These are phyloP conservation scores for Ammospiza caudacuta DNA, from an alignment of 2,113 vertebrate species.

Conservation along the genomic window DNA sequence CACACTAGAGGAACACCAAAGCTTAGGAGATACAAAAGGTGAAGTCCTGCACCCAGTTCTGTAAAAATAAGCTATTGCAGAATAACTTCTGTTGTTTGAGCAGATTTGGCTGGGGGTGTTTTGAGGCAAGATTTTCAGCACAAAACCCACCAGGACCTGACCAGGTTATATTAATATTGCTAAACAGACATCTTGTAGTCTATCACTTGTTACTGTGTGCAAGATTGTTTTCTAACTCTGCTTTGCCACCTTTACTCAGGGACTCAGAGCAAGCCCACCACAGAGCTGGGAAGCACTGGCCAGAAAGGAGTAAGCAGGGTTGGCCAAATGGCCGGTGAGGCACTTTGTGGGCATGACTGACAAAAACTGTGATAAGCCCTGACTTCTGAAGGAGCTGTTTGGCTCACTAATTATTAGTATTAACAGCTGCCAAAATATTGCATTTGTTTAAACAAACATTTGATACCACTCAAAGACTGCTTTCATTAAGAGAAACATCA, in stretches of 20 bases:
- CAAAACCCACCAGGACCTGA: background rate
- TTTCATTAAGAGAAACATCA: background rate
- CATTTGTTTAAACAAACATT: background rate
- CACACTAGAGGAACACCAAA: background rate
- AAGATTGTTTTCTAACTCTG: background rate
- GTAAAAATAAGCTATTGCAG: background rate
- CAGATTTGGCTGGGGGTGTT: background rate
- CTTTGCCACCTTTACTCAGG: background rate
- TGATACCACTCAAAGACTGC: background rate
- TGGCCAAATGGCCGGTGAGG: background rate
- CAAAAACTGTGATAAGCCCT: background rate
- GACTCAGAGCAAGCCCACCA: accelerated
- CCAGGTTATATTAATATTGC: background rate
- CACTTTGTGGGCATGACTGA: background rate
- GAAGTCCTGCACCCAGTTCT: background rate
- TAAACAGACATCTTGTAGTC: background rate
- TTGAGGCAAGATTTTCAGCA: background rate
- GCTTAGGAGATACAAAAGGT: background rate
- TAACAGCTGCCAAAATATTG: background rate
- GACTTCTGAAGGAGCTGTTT: background rate
- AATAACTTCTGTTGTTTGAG: background rate
- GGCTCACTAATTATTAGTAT: background rate
- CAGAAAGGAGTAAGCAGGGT: background rate
- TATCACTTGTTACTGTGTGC: accelerated
- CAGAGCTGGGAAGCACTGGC: accelerated